Percentiles rank a stretch among this genome's conserved stretches.
Conservation (phyloP, 2,888 invertebrate species). For the Selenia dentaria region DNA sequence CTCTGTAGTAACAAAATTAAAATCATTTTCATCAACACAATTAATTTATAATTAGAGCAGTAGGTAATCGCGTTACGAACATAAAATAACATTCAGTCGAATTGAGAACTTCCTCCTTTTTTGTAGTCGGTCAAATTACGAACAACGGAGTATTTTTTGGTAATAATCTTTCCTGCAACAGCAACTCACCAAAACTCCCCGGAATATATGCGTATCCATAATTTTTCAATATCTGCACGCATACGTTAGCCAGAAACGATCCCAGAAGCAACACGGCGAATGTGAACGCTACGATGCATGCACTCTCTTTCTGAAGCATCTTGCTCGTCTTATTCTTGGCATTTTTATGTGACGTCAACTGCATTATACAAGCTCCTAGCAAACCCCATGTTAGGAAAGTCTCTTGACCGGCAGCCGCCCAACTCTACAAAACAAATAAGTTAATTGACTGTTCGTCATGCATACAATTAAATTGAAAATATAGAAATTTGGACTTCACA, state of each 20-base stretch:
- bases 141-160: too few species aligned
- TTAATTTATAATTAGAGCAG: too few species aligned
- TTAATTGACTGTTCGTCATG: too few species aligned
- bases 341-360: slow-evolving; percentile 90
- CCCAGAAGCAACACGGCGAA: slow-evolving; percentile 89
- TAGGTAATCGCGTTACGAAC: too few species aligned
- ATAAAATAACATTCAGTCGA: too few species aligned
- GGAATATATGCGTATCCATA: slow-evolving; percentile 91
- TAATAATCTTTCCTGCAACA: too few species aligned
- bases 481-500: too few species aligned
- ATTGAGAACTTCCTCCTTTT: too few species aligned
- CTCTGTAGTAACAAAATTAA: too few species aligned
- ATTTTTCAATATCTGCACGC: slow-evolving; percentile 90
- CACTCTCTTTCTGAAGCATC: slow-evolving; percentile 77
- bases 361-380: slow-evolving; percentile 92
- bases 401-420: slow-evolving; percentile 95
- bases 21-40: too few species aligned
- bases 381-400: slow-evolving; percentile 95
- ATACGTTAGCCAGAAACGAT: slow-evolving; percentile 93
- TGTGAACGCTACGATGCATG: slow-evolving; percentile 85
- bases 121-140: too few species aligned
- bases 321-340: slow-evolving; percentile 84
- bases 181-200: slow-evolving; percentile 92
- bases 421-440: slow-evolving; percentile 86
- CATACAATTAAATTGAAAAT: too few species aligned